Conservation (phyloP, 2,797 vertebrate species). For the Leptatherina wallacei region DNA sequence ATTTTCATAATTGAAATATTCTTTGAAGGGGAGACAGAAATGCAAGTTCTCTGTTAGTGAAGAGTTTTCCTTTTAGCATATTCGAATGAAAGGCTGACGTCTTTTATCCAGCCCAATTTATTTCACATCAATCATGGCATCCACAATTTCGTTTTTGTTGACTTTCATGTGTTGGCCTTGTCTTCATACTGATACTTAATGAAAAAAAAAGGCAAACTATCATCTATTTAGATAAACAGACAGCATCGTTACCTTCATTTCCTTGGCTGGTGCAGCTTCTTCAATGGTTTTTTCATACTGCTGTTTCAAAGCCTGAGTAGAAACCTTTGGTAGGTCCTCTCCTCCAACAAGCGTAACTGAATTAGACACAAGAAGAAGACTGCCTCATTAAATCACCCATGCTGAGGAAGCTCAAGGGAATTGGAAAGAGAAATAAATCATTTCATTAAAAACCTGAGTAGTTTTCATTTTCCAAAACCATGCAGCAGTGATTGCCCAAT, state of each 20-base stretch:
- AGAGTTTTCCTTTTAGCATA: conserved; percentile 20
- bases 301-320: conserved; percentile 92
- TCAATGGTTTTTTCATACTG: conserved; percentile 92
- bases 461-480: conserved; percentile 78
- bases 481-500: conserved; percentile 74
- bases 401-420: conserved; percentile 62
- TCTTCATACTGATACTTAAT: conserved; percentile 28
- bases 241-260: conserved; percentile 90
- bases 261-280: conserved; percentile 86
- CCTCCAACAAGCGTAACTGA: conserved; percentile 85
- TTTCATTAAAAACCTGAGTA: conserved; percentile 77
- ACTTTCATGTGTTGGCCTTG: conserved; percentile 46
- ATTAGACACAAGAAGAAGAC: conserved; percentile 77
- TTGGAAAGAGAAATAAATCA: conserved; percentile 73
- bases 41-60: conserved; percentile 5
- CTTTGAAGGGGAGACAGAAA: conserved; percentile 25
- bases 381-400: conserved; percentile 76
- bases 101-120: conserved; percentile 56
- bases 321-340: conserved; percentile 90
- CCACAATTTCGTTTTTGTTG: conserved; percentile 48
- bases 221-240: conserved; percentile 62
- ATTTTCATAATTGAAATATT: conserved; percentile 41
- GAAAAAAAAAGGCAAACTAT: conserved; percentile 21
- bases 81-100: conserved; percentile 17
- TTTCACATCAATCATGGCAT: conserved; percentile 35